Percentiles rank a stretch among this genome's conserved stretches.
phyloP scores from a whole-genome alignment of 2,113 vertebrate genomes.

The Odocoileus hemionus region DNA sequence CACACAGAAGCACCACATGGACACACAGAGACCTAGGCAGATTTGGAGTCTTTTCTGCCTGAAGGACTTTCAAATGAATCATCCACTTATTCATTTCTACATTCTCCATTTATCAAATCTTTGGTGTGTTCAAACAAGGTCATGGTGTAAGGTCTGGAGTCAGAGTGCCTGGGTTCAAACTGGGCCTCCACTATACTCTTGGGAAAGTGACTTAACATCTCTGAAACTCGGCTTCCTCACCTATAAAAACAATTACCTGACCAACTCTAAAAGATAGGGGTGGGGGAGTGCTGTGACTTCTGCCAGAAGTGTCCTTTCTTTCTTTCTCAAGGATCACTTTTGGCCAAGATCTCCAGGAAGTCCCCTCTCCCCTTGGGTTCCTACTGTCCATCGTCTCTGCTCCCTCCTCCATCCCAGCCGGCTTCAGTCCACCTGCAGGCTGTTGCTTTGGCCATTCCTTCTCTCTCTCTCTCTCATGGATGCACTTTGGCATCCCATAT shows the following conservation, averaged over 20 bases:
- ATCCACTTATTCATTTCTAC: conserved; percentile 19
- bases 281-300: neutral
- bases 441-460: neutral
- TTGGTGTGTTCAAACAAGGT: conserved; percentile 16
- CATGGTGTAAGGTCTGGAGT: conserved; percentile 18
- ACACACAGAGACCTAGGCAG: neutral
- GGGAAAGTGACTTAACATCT: neutral
- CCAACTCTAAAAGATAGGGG: neutral
- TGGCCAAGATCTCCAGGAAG: neutral
- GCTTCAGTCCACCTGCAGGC: neutral
- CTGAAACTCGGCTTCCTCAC: neutral
- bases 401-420: neutral
- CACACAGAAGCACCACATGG: neutral
- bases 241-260: neutral
- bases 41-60: neutral
- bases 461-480: neutral
- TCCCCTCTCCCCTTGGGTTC: neutral
- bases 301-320: neutral
- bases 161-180: neutral
- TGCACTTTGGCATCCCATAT: neutral
- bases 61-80: neutral
- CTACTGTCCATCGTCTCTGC: neutral
- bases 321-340: neutral
- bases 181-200: neutral
- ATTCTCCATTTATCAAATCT: conserved; percentile 9